Base-by-base conservation (phyloP, 2,888 invertebrate species). In the Buathra laborator region DNA sequence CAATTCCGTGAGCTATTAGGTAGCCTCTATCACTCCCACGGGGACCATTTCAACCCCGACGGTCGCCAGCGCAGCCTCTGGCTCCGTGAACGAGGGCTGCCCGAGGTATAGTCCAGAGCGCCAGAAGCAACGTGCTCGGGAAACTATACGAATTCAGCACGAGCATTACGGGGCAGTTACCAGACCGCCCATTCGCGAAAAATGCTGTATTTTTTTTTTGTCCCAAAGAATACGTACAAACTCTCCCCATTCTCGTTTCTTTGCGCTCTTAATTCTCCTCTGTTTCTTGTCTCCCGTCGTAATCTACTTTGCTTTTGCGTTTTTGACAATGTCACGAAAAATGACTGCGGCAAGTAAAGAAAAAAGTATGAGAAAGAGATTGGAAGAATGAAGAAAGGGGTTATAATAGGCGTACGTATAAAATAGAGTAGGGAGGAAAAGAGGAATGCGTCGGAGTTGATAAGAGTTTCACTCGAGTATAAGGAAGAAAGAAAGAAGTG, bases 1-100 rank as follows among this genome's bases (percentile, higher is more conserved):
- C 96, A 95, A 96, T 96, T 96, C 95, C 95, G 95, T 95, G 95
- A 95, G 95, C 95, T 95, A 96, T 96, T 96, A 95, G 95, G 95
- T 95, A 95, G 95, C 93, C 92, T 94, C 94, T 94, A 95, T 95
- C 94, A 94, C 94, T 94, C 95, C 94, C 93, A 91, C 89, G 95
- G 94, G 95, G 93, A 94, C 94, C 94, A 94, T 95, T 94, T 90
- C 91, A 87, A 86, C 89, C 91, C 89, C 86, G 82, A 59, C 74
- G 44, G 75, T 68, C 84, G 68, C 78, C 71, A 9, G 29, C 53
- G 32, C 82, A 82, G 78, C 66, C 87, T 87, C 88, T 46, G 86
- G 88, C 84, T 68, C 85, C 76, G 68, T 24, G 70, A 74, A 74
- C 68, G 59, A 74, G 80, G 67, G 79, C 85, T 81, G 78, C 78